Base-by-base conservation (phyloP, 2,888 invertebrate genomes). In the Creontiades dilutus region DNA sequence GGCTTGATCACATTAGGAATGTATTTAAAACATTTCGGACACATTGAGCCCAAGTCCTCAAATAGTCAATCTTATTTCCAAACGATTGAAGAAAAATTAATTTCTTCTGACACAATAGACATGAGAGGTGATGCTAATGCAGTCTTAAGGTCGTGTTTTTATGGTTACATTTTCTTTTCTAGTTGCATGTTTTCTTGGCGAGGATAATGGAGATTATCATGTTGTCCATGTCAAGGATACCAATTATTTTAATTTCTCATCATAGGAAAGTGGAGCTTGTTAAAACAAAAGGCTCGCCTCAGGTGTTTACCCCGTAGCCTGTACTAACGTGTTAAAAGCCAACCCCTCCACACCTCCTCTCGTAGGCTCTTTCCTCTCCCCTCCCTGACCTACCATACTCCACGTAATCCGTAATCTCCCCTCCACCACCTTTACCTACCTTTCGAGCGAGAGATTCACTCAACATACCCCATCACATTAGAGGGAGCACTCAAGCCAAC, bases 311-410 rank as follows among this genome's bases (percentile, higher is more conserved):
- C 37, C 14, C 19, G 80, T 52, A 46, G 16, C 37, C 14, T 37
- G 80, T 89, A 37, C 47, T 80, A 81, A 81, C 89, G 55, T 89
- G 82, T 89, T 89, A 89, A 89, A 84, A 89, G 82, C 89, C 75
- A 2, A 84, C 82, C 82, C 82, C 84, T 84, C 84, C 89, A 75
- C 84, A 68, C 68, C 75, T 37, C 3, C 52, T 89, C 82, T 75
- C 75, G 61, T 82, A 16, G 48, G 19, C 82, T n/a, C 9, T 27
- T 55, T 82, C 7, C 2, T 7, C 37, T 37, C 37, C 3, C 37
- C 37, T 37, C 37, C 85, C 14, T 47, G 47, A n/a, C 16, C n/a
- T 61, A 76, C 84, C 27, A 9, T 1, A 52, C n/a, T 48, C 47
- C 11, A 52, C 16, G 3, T 16, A 52, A 37, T 37, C 37, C 37